Evolutionary conservation across 35 echinoderm and acorn worm species (phyloP), one percentile per base, ranked within the genome.

Genomic region (Diadema setosum): DNA sequence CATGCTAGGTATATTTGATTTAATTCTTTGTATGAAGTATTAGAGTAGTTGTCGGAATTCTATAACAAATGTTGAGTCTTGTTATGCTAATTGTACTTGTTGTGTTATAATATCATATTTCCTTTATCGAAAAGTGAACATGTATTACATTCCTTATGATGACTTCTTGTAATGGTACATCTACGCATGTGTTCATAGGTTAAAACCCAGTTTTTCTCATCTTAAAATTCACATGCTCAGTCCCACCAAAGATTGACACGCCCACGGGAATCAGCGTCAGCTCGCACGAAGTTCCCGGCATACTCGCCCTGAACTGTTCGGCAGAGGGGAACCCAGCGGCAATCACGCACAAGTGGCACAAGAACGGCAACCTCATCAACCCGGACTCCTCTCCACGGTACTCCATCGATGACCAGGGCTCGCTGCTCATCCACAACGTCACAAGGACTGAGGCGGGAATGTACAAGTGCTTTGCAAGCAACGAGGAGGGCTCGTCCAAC

Each of bases 391-490:
- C 58, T 25, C 16, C 80, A 39, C 81, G 83, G 32, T 94, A 91
- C 64, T 75, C 67, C 1, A 17, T 99, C 7, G 76, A 87, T 7
- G 78, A 76, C 2, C 42, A 83, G 31, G 96, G 96, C 42, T 58
- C 93, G 21, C 65, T 99, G 46, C 40, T 83, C 30, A 92, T 99
- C 26, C 89, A 86, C 18, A 90, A 94, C 25, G 81, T 87, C 16
- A 90, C 86, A 11, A 84, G 86, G 26, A 64, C 11, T 12, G 82
- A 99, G 36, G 85, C 83, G 0, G 93, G 96, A 5, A 55, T 44
- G 3, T 95, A 95, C 50, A 86, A 42, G 60, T 94, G 92, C 55
- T 7, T 89, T 27, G 96, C 82, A 2, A 95, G 81, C 24, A 99
- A 94, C 46, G 58, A 83, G 29, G 91, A 92, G 3, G 96, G 96